A percentile compares a stretch with the other conserved stretches of the same genome.
Conservation (phyloP, 2,797 vertebrate genomes). For the Danionella dracula region DNA sequence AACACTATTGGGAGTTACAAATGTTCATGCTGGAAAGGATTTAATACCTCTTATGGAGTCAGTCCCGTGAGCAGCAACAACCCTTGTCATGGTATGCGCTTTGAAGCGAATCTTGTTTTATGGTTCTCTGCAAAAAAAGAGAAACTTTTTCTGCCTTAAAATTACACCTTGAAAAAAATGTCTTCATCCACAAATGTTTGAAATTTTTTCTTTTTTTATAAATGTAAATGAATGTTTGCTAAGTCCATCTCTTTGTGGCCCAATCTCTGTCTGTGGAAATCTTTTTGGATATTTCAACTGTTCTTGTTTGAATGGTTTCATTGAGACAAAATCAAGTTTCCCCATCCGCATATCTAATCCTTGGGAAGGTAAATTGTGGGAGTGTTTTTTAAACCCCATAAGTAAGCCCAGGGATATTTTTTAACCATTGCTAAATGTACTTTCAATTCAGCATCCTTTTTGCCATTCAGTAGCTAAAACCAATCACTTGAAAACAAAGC, state of each 20-base stretch:
- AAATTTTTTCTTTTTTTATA: not conserved
- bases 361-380: not conserved
- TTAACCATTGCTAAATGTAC: no score
- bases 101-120: not conserved
- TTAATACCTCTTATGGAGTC: not conserved
- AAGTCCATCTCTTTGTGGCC: not conserved
- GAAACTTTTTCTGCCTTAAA: not conserved
- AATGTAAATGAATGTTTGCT: not conserved
- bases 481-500: no score
- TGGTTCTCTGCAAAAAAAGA: not conserved
- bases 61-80: not conserved
- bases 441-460: no score
- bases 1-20: slow-evolving; percentile 3
- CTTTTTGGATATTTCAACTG: not conserved
- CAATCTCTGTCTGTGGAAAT: not conserved
- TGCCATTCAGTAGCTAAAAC: no score
- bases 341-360: no score
- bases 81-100: slow-evolving; percentile 1
- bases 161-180: not conserved
- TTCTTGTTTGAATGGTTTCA: slow-evolving; percentile 3
- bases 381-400: no score
- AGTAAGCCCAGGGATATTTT: no score
- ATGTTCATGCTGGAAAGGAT: slow-evolving; percentile 24
- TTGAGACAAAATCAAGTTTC: not conserved
- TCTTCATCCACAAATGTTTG: not conserved